phyloP scores from a whole-genome alignment of 2,113 vertebrate genomes.

The Hymenochirus boettgeri region DNA sequence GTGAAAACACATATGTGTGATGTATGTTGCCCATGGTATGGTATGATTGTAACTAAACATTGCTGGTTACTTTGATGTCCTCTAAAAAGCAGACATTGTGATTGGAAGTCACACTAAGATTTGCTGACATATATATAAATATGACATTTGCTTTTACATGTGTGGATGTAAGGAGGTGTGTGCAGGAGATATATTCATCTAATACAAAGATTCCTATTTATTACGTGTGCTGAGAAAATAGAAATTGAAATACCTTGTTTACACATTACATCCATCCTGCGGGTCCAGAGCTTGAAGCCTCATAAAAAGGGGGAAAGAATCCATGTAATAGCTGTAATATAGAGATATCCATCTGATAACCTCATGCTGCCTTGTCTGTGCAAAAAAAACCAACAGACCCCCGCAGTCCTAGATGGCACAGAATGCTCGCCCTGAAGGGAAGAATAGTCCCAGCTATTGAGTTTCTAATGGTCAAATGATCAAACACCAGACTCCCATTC shows the following conservation, averaged over 20 bases:
- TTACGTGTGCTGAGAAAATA: too few relatives aligned
- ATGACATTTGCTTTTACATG: too few relatives aligned
- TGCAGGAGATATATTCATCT: too few relatives aligned
- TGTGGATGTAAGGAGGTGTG: too few relatives aligned
- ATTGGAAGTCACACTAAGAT: too few relatives aligned
- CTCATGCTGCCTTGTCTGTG: conserved; percentile 44
- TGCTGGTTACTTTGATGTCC: too few relatives aligned
- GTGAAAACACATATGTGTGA: conserved; percentile 8
- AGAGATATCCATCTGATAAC: conserved; percentile 17
- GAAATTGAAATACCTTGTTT: background rate
- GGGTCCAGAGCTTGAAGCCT: background rate
- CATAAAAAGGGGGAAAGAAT: background rate
- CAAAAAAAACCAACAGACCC: conserved; percentile 53
- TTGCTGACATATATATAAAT: too few relatives aligned
- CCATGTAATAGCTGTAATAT: conserved; percentile 16
- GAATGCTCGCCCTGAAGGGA: conserved; percentile 20
- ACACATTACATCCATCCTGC: background rate
- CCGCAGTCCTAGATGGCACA: conserved; percentile 46
- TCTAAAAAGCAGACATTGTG: too few relatives aligned
- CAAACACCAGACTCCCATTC: conserved; percentile 27
- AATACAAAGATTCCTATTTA: too few relatives aligned
- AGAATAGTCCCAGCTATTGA: conserved; percentile 33
- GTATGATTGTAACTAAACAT: too few relatives aligned
- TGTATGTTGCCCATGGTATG: background rate
- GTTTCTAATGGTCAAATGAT: conserved; percentile 38